A percentile compares a stretch with the other conserved stretches of the same genome.
Evolutionary conservation across 2,113 vertebrate species (phyloP).

Genomic region (Macrotis lagotis): DNA sequence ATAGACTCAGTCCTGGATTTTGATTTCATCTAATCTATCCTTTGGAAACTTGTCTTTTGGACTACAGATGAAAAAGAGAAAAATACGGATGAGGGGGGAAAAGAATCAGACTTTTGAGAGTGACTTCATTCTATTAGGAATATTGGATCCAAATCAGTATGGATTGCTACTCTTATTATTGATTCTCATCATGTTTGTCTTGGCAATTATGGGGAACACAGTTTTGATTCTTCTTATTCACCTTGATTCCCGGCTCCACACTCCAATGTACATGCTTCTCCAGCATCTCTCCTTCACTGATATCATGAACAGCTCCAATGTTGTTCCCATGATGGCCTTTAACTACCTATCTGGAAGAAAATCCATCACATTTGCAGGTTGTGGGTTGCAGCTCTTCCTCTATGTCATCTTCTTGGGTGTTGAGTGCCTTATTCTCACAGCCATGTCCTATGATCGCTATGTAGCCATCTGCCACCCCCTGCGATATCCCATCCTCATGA

Average conservation of each 20-base stretch:
- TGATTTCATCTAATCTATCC: slow-evolving; percentile 68
- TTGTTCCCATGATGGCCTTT: slow-evolving; percentile 75
- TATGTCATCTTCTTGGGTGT: slow-evolving; percentile 62
- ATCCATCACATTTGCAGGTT: slow-evolving; percentile 73
- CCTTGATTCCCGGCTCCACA: slow-evolving; percentile 70
- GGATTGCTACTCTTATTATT: too few relatives aligned
- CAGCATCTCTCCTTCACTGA: slow-evolving; percentile 82
- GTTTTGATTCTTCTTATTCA: too few relatives aligned
- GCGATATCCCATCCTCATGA: slow-evolving; percentile 79
- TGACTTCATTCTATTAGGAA: too few relatives aligned
- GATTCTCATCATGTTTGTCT: too few relatives aligned
- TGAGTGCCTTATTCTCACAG: too few relatives aligned
- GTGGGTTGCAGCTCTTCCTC: slow-evolving; percentile 80
- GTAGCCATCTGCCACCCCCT: too few relatives aligned
- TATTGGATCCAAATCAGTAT: too few relatives aligned
- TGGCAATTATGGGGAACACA: too few relatives aligned
- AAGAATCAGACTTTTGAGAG: too few relatives aligned
- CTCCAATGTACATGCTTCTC: slow-evolving; percentile 80
- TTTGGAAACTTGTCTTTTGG: too few relatives aligned
- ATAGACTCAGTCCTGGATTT: slow-evolving; percentile 71
- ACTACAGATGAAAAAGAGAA: too few relatives aligned
- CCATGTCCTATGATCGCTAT: slow-evolving; percentile 80
- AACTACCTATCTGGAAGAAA: slow-evolving; percentile 72
- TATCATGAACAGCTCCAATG: slow-evolving; percentile 74
- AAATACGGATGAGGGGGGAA: too few relatives aligned